Conservation (phyloP, 2,888 invertebrate species). For the Tinea semifulvella region DNA sequence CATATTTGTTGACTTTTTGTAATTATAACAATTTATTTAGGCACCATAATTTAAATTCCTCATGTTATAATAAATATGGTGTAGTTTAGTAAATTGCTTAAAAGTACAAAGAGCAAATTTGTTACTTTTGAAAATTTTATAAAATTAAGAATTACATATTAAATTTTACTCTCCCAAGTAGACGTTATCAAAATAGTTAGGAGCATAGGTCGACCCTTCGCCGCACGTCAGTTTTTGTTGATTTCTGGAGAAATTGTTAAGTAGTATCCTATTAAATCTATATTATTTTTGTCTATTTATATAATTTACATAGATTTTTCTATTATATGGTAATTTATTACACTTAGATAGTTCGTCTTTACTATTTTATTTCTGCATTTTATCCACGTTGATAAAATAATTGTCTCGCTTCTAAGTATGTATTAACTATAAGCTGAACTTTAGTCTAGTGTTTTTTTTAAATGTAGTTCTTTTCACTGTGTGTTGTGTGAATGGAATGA, state of each 20-base stretch:
- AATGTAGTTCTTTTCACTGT: constrained; percentile 19
- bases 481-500: constrained; percentile 46
- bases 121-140: constrained; percentile 80
- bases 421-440: neutral
- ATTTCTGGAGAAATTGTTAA: constrained; percentile 9
- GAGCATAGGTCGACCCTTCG: too few relatives aligned
- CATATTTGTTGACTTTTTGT: constrained; percentile 62
- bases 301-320: constrained; percentile 9
- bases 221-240: neutral
- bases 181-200: constrained; percentile 55
- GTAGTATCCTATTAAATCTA: constrained; percentile 7
- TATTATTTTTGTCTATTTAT: constrained; percentile 11
- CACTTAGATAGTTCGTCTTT: constrained; percentile 6
- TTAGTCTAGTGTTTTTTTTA: neutral
- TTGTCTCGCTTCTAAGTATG: constrained; percentile 1
- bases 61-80: constrained; percentile 58
- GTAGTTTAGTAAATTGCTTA: constrained; percentile 73
- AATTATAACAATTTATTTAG: constrained; percentile 62
- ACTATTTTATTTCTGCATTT: constrained; percentile 8
- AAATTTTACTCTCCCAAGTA: constrained; percentile 43
- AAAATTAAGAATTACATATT: constrained; percentile 62
- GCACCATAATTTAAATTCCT: constrained; percentile 47
- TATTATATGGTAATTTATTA: neutral
- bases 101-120: constrained; percentile 75
- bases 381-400: neutral